Conservation (phyloP, 1,140 invertebrate species). For the Zaprionus capensis region DNA sequence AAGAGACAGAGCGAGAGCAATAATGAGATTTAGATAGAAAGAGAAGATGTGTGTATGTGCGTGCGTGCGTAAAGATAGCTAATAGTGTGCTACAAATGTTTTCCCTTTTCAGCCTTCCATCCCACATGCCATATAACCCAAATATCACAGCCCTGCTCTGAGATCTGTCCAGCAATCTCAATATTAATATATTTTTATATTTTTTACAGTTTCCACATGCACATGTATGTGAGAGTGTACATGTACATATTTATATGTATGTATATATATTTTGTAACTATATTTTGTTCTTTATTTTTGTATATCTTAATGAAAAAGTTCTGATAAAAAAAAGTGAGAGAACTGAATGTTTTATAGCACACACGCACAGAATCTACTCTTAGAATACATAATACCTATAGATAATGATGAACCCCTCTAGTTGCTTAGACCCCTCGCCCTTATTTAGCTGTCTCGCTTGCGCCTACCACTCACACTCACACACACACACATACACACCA, state of each 20-base stretch:
- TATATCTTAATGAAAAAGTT: background rate
- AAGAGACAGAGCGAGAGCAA: constrained; percentile 9
- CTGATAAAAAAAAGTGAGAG: background rate
- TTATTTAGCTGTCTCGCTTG: constrained; percentile 37
- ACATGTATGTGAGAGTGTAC: background rate
- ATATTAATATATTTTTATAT: background rate
- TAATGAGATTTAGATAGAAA: constrained; percentile 27
- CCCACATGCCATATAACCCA: background rate
- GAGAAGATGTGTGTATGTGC: background rate
- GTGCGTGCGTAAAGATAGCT: background rate
- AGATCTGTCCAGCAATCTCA: background rate
- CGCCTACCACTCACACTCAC: constrained; percentile 21
- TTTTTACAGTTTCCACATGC: background rate
- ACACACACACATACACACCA: constrained; percentile 10
- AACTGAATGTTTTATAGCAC: background rate
- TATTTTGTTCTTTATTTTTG: constrained; percentile 14
- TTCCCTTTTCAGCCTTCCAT: background rate
- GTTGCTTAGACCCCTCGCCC: background rate
- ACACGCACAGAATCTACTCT: constrained; percentile 11
- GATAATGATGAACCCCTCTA: constrained; percentile 7
- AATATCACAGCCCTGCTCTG: background rate
- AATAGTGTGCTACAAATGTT: background rate
- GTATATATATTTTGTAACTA: constrained; percentile 3
- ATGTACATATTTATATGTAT: background rate
- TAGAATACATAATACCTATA: too few relatives aligned